Percentiles rank a stretch among this genome's conserved stretches.
Evolutionary conservation across 1,140 invertebrate species (phyloP).

Genomic region (Pseudachorutes palmiensis): DNA sequence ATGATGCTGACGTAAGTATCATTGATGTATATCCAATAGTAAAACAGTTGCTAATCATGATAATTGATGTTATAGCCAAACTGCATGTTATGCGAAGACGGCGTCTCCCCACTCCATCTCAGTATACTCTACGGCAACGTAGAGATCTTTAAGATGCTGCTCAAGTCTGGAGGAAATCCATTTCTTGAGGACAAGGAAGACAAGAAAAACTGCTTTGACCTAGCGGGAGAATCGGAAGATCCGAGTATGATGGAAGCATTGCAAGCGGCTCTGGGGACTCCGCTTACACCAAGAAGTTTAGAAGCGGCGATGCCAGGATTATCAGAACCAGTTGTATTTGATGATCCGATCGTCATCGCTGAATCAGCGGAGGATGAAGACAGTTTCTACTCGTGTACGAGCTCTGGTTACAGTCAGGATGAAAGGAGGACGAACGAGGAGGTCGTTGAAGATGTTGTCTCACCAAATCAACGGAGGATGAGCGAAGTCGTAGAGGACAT

Average conservation of each 20-base stretch:
- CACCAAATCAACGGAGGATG: no score
- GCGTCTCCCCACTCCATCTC: slow-evolving; percentile 29
- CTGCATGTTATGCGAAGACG: slow-evolving; percentile 16
- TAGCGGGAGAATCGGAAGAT: slow-evolving; percentile 4
- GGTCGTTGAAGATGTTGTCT: no score
- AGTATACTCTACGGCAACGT: slow-evolving; percentile 29
- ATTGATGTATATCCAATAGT: neutral
- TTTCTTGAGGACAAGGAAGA: slow-evolving; percentile 17
- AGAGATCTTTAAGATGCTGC: slow-evolving; percentile 16
- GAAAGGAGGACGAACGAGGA: no score
- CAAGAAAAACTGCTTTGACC: slow-evolving; percentile 23
- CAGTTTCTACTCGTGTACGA: no score
- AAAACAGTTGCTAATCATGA: no score
- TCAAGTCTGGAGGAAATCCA: slow-evolving; percentile 29
- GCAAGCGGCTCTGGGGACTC: neutral
- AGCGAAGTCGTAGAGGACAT: no score
- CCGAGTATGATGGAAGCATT: no score
- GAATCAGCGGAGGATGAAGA: neutral
- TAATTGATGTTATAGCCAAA: slow-evolving; percentile 26
- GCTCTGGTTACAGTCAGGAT: no score
- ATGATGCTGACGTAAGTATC: slow-evolving; percentile 18
- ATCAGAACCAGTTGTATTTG: neutral
- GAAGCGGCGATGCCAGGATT: neutral
- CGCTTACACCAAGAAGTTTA: neutral
- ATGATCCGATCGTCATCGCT: neutral